A percentile compares a stretch with the other conserved stretches of the same genome.
These are phyloP conservation scores for Lepetodrilus schrolli DNA, from an alignment of 2,888 invertebrate genomes.

Conservation along the genomic window DNA sequence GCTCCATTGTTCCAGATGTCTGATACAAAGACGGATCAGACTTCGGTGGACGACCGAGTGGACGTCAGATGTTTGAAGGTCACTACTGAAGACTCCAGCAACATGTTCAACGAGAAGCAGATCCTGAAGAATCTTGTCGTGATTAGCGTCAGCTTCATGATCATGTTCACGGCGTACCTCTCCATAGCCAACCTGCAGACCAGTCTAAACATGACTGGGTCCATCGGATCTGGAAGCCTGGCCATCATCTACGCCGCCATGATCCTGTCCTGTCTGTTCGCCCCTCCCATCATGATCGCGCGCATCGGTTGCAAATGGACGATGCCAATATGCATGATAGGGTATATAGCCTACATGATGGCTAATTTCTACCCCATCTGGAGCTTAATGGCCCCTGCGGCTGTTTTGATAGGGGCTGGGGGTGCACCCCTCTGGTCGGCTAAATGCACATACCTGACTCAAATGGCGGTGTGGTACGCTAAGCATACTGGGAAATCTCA, in stretches of 20 bases:
- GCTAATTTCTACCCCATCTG: conserved; percentile 92
- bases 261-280: conserved; percentile 95
- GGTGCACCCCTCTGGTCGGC: conserved; percentile 99
- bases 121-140: conserved; percentile 93
- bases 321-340: conserved; percentile 90
- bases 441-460: conserved; percentile 95
- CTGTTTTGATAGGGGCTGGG: conserved; percentile 93
- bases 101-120: conserved; percentile 73
- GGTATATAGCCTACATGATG: conserved; percentile 95
- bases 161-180: conserved; percentile 95
- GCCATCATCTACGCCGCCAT: conserved; percentile 93
- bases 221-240: conserved; percentile 91
- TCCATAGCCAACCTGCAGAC: conserved; percentile 94
- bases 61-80: no score
- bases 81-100: no score
- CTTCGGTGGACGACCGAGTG: no score
- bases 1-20: no score
- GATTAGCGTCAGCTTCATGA: conserved; percentile 93
- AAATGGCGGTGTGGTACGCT: conserved; percentile 87
- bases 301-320: conserved; percentile 95
- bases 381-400: conserved; percentile 85
- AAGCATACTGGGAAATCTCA: conserved; percentile 85
- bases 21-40: no score
- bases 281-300: conserved; percentile 75
- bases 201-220: conserved; percentile 91